Conservation (phyloP, 30 jellyfish, hydroid and myxozoan genomes). For the Haliclystus octoradiatus region DNA sequence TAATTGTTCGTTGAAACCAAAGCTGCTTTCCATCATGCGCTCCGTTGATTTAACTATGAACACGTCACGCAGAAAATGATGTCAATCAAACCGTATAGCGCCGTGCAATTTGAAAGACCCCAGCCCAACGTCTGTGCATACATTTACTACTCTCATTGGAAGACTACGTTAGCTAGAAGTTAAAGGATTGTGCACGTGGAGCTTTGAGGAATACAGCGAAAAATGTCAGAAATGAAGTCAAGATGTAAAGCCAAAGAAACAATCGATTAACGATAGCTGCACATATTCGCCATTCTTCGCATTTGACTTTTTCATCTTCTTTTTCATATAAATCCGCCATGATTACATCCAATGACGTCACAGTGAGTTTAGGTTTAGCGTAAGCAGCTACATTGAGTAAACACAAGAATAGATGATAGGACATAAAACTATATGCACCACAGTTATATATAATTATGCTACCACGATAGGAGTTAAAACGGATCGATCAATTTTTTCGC, state of each 20-base stretch:
- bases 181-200: slow-evolving; percentile 41
- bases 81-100: no score
- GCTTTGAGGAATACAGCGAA: slow-evolving; percentile 39
- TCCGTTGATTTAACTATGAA: no score
- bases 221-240: slow-evolving; percentile 27
- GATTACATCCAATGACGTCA: slow-evolving; percentile 16
- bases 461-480: no score
- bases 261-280: slow-evolving; percentile 48
- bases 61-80: no score
- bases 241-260: slow-evolving; percentile 43
- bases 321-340: slow-evolving; percentile 41
- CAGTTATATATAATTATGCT: no score
- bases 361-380: not conserved
- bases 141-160: no score
- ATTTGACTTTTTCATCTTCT: slow-evolving; percentile 48
- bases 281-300: slow-evolving; percentile 65
- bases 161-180: not conserved
- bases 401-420: no score
- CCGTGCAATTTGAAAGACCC: no score
- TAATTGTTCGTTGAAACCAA: not conserved
- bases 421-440: no score
- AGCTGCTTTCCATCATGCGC: not conserved
- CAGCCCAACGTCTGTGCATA: no score
- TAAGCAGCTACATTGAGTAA: not conserved
- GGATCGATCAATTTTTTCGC: no score